Base-by-base conservation (phyloP, 1,140 invertebrate genomes). In the Ceratina calcarata region DNA sequence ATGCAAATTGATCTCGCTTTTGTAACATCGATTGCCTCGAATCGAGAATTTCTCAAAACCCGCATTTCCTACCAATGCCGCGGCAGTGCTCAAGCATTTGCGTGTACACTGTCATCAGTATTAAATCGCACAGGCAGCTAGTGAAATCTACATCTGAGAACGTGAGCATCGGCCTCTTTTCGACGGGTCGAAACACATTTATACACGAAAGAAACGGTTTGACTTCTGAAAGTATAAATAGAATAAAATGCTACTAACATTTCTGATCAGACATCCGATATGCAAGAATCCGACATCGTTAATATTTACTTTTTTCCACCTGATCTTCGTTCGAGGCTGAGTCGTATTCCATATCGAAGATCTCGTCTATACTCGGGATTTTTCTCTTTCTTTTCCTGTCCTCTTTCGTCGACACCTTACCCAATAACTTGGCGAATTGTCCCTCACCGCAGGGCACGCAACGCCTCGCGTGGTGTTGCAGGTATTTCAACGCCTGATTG, bases 61-160 rank as follows among this genome's bases (percentile, higher is more conserved):
- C 15, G 8, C 16, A 57, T 57, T 57, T 16, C 55, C 0, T 58
- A 94, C 94, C 93, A 68, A 94, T 93, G 53, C 93, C 94, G 27
- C 90, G 90, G 83, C 94, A 95, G 79, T 95, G 94, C 10, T 94
- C 93, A 20, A 95, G 90, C 6, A 95, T 91, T 85, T 95, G 94
- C 1, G 89, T 92, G 67, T 95, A 95, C n/a, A 93, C 92, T 0
- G 93, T 93, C 12, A 91, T 89, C 18, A 95, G 82, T 67, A 94
- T 94, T 6, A 93, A 78, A 58, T 93, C 85, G 82, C 95, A 95
- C 80, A 94, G 91, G 79, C 95, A 95, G 51, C 92, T 87, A 18
- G 85, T 83, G 73, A 94, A 94, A 82, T 94, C 91, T 4, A 91
- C 72, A 15, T 90, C 79, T 6, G 92, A 91, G 77, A 94, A 94